A percentile compares a stretch with the other conserved stretches of the same genome.
phyloP scores from a whole-genome alignment of 2,797 vertebrate species.

The Alosa sapidissima region DNA sequence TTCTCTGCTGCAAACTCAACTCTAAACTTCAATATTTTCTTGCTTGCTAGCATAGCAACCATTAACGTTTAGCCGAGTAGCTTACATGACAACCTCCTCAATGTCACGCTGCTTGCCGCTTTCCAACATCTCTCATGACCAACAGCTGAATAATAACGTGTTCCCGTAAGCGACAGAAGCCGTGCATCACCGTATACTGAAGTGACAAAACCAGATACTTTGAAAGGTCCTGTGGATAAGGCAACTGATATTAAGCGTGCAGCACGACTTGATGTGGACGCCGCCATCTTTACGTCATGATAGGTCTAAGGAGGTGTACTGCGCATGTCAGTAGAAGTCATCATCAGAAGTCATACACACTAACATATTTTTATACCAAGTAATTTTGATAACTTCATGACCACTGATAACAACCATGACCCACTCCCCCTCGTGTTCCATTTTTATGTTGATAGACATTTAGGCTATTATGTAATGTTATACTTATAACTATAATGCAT shows the following conservation, averaged over 20 bases:
- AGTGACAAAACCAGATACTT: neutral
- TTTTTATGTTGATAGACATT: too few species aligned
- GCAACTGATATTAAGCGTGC: slow-evolving; percentile 30
- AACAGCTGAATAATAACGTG: slow-evolving; percentile 30
- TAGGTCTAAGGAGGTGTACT: neutral
- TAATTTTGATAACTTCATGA: too few species aligned
- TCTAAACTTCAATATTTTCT: neutral
- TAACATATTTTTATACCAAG: too few species aligned
- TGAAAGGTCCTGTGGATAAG: slow-evolving; percentile 26
- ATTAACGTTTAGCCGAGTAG: neutral
- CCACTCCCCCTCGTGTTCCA: too few species aligned
- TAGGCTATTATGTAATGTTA: too few species aligned
- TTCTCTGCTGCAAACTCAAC: neutral
- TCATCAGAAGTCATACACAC: too few species aligned
- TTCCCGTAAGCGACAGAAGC: neutral
- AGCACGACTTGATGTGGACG: slow-evolving; percentile 23
- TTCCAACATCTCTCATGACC: slow-evolving; percentile 16
- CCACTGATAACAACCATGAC: too few species aligned
- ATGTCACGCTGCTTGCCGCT: slow-evolving; percentile 43
- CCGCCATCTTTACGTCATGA: slow-evolving; percentile 45
- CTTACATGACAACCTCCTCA: slow-evolving; percentile 44
- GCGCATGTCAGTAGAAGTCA: slow-evolving; percentile 33
- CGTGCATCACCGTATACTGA: neutral
- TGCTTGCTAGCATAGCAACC: neutral
- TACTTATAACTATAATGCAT: too few species aligned